Base-by-base conservation (phyloP, 53 echinoderm and acorn worm species). In the Stichopus horrens region DNA sequence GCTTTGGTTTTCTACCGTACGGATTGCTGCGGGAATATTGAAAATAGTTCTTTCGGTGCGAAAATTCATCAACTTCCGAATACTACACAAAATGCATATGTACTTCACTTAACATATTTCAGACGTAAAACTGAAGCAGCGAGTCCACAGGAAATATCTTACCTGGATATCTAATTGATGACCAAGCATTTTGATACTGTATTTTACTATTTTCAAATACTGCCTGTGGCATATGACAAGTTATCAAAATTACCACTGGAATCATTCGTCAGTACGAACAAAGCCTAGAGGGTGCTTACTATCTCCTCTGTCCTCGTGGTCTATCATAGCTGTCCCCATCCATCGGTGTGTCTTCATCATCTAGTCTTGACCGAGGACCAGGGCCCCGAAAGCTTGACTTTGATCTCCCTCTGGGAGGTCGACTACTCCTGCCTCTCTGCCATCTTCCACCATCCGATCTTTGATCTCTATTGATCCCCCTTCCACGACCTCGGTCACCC, bases 331-430 rank as follows among this genome's bases (percentile, higher is more conserved):
- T 86, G 4, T 93, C 92, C 58, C 77, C 87, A 22, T 92, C 96
- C 23, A 91, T 93, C 4, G 81, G 77, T 52, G 92, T 90, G 91
- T 96, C 96, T n/a, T 96, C 93, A 83, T 94, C 94, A 18, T 91
- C 88, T 18, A 94, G 37, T 83, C 93, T 92, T 56, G 94, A 93
- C 59, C 91, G 82, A 11, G 95, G 90, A 58, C 55, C 86, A 7
- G 94, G 94, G 1, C 90, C 90, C 68, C 88, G 78, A 54, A 76
- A 56, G 73, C 52, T 16, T 56, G 81, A n/a, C 81, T 22, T 81
- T 56, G 67, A 57, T 54, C 88, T 54, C 21, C 88, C 23, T 74
- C 88, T 74, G 11, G 54, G 5, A 14, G 68, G 22, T 66, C 57
- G 18, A 55, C 74, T 87, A 5, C 76, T 53, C 57, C 74, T 53